These are phyloP conservation scores for Drosophila serrata DNA, from an alignment of 1,140 invertebrate genomes.

Conservation along the genomic window DNA sequence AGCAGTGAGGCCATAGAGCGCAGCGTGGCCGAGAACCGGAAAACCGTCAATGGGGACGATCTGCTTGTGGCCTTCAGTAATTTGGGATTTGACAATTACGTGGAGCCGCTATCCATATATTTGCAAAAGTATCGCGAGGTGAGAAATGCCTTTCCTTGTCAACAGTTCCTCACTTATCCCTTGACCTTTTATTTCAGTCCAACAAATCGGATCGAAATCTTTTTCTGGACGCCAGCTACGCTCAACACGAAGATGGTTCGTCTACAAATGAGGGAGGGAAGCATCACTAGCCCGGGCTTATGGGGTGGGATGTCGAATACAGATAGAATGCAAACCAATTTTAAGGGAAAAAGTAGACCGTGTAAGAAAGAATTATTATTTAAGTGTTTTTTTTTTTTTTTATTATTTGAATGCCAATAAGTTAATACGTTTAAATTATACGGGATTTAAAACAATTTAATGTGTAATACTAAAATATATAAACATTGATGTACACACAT, in stretches of 20 bases:
- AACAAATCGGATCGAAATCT: slow-evolving; percentile 84
- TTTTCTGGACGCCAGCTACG: slow-evolving; percentile 61
- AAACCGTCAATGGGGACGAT: slow-evolving; percentile 99
- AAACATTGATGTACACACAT: no score
- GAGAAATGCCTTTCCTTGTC: neutral
- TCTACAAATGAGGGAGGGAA: slow-evolving; percentile 51
- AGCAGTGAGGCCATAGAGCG: slow-evolving; percentile 99
- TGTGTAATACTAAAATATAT: neutral
- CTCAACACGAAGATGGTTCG: slow-evolving; percentile 52
- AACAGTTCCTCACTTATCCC: neutral
- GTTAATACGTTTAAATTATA: neutral
- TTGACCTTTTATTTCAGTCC: slow-evolving; percentile 52
- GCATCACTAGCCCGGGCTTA: slow-evolving; percentile 42
- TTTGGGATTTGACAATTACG: slow-evolving; percentile 99
- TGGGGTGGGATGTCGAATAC: slow-evolving; percentile 1
- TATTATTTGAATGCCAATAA: slow-evolving; percentile 2
- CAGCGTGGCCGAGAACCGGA: slow-evolving; percentile 98
- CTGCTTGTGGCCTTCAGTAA: slow-evolving; percentile 98
- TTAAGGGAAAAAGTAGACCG: neutral
- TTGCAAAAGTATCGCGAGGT: slow-evolving; percentile 98
- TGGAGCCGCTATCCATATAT: slow-evolving; percentile 98
- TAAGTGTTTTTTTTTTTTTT: slow-evolving; percentile 3
- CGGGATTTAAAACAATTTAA: neutral
- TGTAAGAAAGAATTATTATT: neutral
- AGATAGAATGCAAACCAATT: neutral